phyloP scores from a whole-genome alignment of 1,140 invertebrate genomes.

The Metopolophium dirhodum region DNA sequence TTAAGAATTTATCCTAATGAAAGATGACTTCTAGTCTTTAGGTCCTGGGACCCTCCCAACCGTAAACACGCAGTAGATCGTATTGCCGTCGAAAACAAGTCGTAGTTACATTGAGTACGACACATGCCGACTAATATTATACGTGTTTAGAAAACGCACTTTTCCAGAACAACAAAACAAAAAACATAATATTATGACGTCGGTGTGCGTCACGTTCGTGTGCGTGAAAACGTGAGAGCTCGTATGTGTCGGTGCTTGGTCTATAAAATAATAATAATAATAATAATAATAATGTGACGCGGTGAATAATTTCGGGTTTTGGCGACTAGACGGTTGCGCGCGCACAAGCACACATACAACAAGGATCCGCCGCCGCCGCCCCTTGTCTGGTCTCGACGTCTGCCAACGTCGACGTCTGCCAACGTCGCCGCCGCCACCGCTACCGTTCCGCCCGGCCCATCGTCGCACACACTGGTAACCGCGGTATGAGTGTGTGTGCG shows the following conservation, averaged over 20 bases:
- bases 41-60: too few species aligned
- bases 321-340: slow-evolving; percentile 54
- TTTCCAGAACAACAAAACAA: background rate
- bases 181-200: background rate
- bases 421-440: slow-evolving; percentile 46
- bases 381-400: slow-evolving; percentile 63
- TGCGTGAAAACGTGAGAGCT: background rate
- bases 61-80: too few species aligned
- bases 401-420: slow-evolving; percentile 59
- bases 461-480: slow-evolving; percentile 44
- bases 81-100: too few species aligned
- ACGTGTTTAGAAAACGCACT: background rate
- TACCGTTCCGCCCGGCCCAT: slow-evolving; percentile 58
- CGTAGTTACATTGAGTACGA: too few species aligned
- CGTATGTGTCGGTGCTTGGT: background rate
- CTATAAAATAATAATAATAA: slow-evolving; percentile 26
- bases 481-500: background rate
- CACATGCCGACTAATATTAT: too few species aligned
- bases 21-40: too few species aligned
- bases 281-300: slow-evolving; percentile 18
- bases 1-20: background rate
- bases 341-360: slow-evolving; percentile 45
- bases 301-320: slow-evolving; percentile 17
- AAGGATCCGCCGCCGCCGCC: slow-evolving; percentile 61
- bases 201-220: too few species aligned